Base-by-base conservation (phyloP, 2,888 invertebrate species). In the Ommatoiulus sabulosus region DNA sequence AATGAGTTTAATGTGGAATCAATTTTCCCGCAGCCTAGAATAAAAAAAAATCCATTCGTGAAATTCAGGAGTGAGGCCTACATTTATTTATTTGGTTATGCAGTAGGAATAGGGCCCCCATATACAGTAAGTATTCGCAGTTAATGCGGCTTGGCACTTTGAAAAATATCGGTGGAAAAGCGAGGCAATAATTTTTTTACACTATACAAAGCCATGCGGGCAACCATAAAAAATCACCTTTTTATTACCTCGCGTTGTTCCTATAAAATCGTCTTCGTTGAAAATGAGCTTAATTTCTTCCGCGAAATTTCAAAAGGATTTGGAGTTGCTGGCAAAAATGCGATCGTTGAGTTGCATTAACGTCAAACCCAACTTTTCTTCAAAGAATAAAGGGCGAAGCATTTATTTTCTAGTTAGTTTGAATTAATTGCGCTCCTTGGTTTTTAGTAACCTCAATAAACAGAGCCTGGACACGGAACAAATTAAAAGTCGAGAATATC, bases 281-380 rank as follows among this genome's bases (percentile, higher is more conserved):
- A 35, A 80, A 80, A 24, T 80, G 80, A 80, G 80, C 80, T 80
- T 80, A 80, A 80, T 80, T 80, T 80, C 80, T 80, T 80, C 80
- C 35, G 1, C 24, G 80, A 80, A 72, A 80, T 80, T 35, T 80
- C 35, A 0, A 20, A 35, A 12, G 80, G 35, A 80, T 80, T 80
- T 80, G 8, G 10, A 80, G 10, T 24, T 63, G 35, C 80, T 80
- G 3, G 24, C 80, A 20, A 72, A 52, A 72, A 3, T 72, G 72
- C 24, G 72, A 4, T 35, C 24, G 12, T 17, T 57, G 57, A 8
- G 48, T 48, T 24, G 35, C 80, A 80, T 80, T 24, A 72, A 72
- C 72, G 20, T 24, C 24, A 72, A 24, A 0, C n/a, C n/a, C n/a
- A n/a, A n/a, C n/a, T n/a, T n/a, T n/a, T n/a, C n/a, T n/a, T n/a